Conservation (phyloP, 1,140 invertebrate genomes). For the Tetragonula clypearis region DNA sequence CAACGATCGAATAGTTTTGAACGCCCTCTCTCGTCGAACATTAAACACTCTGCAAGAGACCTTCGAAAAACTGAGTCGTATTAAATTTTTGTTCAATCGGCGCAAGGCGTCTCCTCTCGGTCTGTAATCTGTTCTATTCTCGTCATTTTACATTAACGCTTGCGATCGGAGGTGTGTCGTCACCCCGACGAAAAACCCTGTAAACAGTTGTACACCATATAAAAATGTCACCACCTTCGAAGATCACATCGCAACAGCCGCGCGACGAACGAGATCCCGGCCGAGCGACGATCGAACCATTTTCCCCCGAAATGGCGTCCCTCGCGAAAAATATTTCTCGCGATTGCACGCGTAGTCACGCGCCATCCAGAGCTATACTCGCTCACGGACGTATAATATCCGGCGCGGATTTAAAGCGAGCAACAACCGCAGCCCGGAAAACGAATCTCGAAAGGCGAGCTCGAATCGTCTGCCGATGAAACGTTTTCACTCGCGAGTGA, state of each 20-base stretch:
- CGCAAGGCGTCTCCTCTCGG: constrained; percentile 5
- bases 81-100: background rate
- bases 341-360: background rate
- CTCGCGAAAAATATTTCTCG: background rate
- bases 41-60: background rate
- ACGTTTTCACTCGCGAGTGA: constrained; percentile 21
- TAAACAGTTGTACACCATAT: constrained; percentile 41
- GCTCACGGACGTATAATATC: constrained; percentile 33
- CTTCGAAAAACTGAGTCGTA: background rate
- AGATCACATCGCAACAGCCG: constrained; percentile 29
- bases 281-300: constrained; percentile 30
- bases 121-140: constrained; percentile 17
- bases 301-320: background rate
- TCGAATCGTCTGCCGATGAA: background rate
- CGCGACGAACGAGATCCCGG: constrained; percentile 15
- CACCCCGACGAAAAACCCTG: constrained; percentile 35
- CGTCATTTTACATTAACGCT: constrained; percentile 17
- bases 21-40: background rate
- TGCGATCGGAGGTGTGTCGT: constrained; percentile 26
- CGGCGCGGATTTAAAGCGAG: constrained; percentile 34
- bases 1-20: background rate
- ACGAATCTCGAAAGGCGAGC: constrained; percentile 13
- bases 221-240: constrained; percentile 38
- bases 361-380: background rate
- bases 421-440: constrained; percentile 27